These are phyloP conservation scores for Sceloporus tristichus DNA, from an alignment of 2,113 vertebrate species.

Conservation along the genomic window DNA sequence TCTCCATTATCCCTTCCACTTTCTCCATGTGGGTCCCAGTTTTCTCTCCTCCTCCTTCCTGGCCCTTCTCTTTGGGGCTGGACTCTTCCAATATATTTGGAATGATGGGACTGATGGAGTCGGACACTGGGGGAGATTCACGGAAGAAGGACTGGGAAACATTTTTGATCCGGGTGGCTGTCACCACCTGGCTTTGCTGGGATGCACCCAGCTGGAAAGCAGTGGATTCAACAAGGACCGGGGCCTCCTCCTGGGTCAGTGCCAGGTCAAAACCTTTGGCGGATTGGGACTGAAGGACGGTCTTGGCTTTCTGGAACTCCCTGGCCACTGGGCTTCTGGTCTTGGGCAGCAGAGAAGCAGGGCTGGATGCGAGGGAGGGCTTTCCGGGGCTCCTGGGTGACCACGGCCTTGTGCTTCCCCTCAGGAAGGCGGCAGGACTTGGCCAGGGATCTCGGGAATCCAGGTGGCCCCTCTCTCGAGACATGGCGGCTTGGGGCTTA, in stretches of 20 bases:
- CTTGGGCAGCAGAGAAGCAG: neutral
- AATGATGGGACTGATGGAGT: fast-evolving
- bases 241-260: fast-evolving
- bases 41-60: neutral
- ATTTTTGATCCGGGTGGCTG: neutral
- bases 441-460: slow-evolving; percentile 34
- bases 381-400: fast-evolving
- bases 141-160: slow-evolving; percentile 5
- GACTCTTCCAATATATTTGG: fast-evolving
- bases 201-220: fast-evolving
- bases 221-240: fast-evolving
- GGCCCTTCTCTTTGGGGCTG: neutral
- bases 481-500: neutral
- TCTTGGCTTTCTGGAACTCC: slow-evolving; percentile 60
- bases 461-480: slow-evolving; percentile 2
- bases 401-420: slow-evolving; percentile 19
- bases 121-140: fast-evolving
- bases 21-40: neutral
- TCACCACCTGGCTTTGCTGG: fast-evolving
- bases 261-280: fast-evolving
- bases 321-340: neutral
- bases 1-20: too few relatives aligned
- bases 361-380: neutral
- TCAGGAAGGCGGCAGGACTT: slow-evolving; percentile 19
- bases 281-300: neutral